Percentiles rank a stretch among this genome's conserved stretches.
Conservation (phyloP, 1,140 invertebrate genomes). For the Bombus superbus region DNA sequence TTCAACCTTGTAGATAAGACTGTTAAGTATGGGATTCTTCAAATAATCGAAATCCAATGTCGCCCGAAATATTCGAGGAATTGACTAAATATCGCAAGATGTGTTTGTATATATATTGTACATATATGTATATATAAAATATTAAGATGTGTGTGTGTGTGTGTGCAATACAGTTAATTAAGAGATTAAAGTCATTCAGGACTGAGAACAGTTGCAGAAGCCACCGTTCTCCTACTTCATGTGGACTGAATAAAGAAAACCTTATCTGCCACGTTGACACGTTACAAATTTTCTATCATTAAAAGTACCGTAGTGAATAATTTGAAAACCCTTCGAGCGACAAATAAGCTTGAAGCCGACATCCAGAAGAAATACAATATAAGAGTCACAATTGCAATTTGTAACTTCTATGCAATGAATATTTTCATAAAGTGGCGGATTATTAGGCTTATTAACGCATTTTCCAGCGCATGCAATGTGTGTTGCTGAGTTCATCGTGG, state of each 20-base stretch:
- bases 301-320: background rate
- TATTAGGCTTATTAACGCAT: background rate
- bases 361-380: background rate
- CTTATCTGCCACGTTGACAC: background rate
- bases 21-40: background rate
- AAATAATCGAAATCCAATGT: background rate
- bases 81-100: background rate
- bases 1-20: background rate
- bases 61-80: background rate
- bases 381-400: background rate
- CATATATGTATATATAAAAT: too few relatives aligned
- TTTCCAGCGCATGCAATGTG: background rate
- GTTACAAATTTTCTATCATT: background rate
- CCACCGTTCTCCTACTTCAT: background rate
- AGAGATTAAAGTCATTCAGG: background rate
- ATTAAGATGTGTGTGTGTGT: too few relatives aligned
- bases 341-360: background rate
- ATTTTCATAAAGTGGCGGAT: background rate
- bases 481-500: background rate
- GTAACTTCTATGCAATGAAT: background rate
- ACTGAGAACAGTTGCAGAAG: background rate
- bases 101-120: background rate
- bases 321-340: background rate
- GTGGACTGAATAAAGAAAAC: background rate
- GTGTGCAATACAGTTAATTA: background rate